Evolutionary conservation across 2,113 vertebrate genomes (phyloP), one percentile per base, ranked within the genome.

Genomic region (Alethe diademata): DNA sequence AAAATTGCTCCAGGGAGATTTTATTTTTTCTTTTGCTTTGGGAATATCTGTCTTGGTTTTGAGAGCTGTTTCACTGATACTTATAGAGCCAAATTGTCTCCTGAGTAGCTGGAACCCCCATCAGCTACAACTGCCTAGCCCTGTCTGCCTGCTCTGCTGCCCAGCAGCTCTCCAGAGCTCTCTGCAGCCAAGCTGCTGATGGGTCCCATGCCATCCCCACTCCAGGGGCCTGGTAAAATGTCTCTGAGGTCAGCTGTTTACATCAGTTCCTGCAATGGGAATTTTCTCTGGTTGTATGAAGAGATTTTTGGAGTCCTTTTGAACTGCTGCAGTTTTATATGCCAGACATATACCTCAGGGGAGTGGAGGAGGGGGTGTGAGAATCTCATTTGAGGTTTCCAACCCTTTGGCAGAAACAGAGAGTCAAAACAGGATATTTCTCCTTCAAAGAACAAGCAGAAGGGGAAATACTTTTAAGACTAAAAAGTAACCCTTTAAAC

Each of bases 371-470:
- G 87, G 85, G 81, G 47, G 60, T 88, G 96, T 88, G 94, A 95
- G 87, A 95, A 92, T 92, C 87, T 93, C 58, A 50, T 90, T 57
- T 95, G 80, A 95, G 61, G 66, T 94, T 95, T 88, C 64, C 90
- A 91, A 23, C 60, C 50, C 67, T 90, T 83, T 8, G 29, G 50
- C 71, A 91, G 54, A 92, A 90, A 82, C 70, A 91, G 61, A 56
- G 67, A 78, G 50, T 64, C 78, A 83, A 82, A 87, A 42, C 87
- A 95, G 74, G 71, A n/a, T 94, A 92, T 79, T 93, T 95, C 42
- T 58, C 9, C 64, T 93, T 89, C 75, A 94, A 73, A 86, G 58
- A 85, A 54, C 33, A 85, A 91, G 54, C 17, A 18, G 70, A 62
- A 72, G 14, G 42, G 66, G 29, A 69, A 92, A 51, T 38, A 51